Conservation (phyloP, 2,888 invertebrate genomes). For the Aelia acuminata region DNA sequence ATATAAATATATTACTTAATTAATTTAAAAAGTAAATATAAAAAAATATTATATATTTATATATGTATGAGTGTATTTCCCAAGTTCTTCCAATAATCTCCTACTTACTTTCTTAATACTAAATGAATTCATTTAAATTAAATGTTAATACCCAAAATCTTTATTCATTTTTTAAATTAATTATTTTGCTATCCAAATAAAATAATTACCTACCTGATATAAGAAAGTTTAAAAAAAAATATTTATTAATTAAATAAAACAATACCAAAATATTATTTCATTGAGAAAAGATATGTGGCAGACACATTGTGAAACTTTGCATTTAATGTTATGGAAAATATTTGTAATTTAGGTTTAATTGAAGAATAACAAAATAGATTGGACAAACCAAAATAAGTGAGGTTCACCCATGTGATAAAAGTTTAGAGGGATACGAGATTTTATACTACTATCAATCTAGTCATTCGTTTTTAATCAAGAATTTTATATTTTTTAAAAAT, state of each 20-base stretch:
- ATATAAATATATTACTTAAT: too few species aligned
- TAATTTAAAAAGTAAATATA: too few species aligned
- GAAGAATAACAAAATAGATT: constrained; percentile 18
- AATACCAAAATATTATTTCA: constrained; percentile 5
- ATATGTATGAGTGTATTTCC: too few species aligned
- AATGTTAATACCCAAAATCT: neutral
- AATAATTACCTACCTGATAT: neutral
- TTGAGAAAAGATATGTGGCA: neutral
- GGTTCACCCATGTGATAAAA: constrained; percentile 35
- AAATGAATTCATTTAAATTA: neutral
- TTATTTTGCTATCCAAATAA: neutral
- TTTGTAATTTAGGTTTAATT: constrained; percentile 13
- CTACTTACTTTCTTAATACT: neutral
- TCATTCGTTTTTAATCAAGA: constrained; percentile 42
- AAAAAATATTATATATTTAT: too few species aligned
- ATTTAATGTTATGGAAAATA: constrained; percentile 18
- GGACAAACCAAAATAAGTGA: constrained; percentile 19
- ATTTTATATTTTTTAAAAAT: constrained; percentile 47
- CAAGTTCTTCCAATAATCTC: constrained; percentile 11
- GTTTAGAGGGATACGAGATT: constrained; percentile 37
- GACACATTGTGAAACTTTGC: constrained; percentile 33
- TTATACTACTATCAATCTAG: constrained; percentile 39
- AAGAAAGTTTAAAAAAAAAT: neutral
- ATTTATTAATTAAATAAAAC: neutral
- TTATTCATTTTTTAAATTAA: neutral